phyloP scores from a whole-genome alignment of 2,888 invertebrate species.

The Pseudanteris insignis region DNA sequence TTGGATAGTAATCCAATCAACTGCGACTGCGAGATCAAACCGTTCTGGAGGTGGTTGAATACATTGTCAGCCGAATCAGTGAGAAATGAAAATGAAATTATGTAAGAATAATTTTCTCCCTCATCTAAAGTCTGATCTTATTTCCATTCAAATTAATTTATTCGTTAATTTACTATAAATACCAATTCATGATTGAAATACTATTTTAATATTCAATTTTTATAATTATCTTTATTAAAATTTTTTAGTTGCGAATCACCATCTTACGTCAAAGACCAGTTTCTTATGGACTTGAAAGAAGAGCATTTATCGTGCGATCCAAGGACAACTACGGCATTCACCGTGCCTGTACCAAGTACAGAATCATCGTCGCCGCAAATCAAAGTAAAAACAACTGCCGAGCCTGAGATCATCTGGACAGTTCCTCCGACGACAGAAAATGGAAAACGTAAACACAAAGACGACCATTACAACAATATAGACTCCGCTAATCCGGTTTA shows the following conservation, averaged over 20 bases:
- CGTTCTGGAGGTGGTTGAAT: slow-evolving; percentile 81
- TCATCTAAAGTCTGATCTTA: no score
- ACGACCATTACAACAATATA: slow-evolving; percentile 72
- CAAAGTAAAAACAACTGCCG: slow-evolving; percentile 68
- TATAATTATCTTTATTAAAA: no score
- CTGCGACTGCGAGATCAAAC: slow-evolving; percentile 86
- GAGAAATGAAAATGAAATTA: slow-evolving; percentile 64
- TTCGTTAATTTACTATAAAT: no score
- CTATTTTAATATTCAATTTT: no score
- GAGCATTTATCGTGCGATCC: slow-evolving; percentile 84
- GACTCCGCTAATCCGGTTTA: slow-evolving; percentile 52
- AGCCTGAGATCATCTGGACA: slow-evolving; percentile 92
- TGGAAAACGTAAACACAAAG: slow-evolving; percentile 70
- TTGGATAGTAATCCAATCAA: slow-evolving; percentile 82
- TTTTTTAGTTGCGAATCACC: slow-evolving; percentile 74
- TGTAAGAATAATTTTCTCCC: no score
- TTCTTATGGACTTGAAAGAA: slow-evolving; percentile 80
- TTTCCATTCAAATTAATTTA: no score
- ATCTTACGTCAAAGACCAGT: slow-evolving; percentile 74
- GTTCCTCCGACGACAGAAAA: slow-evolving; percentile 77
- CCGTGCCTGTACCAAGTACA: slow-evolving; percentile 60
- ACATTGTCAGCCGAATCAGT: slow-evolving; percentile 63
- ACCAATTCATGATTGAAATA: no score
- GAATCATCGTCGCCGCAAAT: slow-evolving; percentile 68
- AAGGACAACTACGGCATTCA: slow-evolving; percentile 68